These are phyloP conservation scores for Calliphora vomitoria DNA, from an alignment of 2,888 invertebrate species.

Conservation along the genomic window DNA sequence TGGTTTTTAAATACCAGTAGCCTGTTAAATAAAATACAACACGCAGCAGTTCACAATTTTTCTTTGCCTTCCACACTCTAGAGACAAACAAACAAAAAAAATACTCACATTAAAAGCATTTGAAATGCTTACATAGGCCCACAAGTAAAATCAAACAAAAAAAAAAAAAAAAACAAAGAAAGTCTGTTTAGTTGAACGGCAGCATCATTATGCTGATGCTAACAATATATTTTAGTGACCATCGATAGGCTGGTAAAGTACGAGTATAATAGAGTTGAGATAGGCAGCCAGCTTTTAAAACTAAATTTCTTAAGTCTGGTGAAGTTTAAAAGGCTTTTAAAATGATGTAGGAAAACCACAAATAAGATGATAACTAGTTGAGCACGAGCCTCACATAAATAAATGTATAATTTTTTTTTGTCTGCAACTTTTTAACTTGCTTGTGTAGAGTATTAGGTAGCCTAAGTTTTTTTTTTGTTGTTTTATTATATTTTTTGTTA, in stretches of 20 bases:
- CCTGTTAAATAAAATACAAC: constrained; percentile 44
- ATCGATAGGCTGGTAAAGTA: background rate
- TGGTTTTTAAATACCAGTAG: constrained; percentile 63
- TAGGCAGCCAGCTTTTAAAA: background rate
- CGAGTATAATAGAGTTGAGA: background rate
- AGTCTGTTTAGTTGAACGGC: constrained; percentile 8
- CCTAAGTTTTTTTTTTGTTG: background rate
- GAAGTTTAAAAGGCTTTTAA: constrained; percentile 39
- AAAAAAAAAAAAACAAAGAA: background rate
- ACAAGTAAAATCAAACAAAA: constrained; percentile 1
- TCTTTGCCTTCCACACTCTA: background rate
- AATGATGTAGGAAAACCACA: constrained; percentile 42
- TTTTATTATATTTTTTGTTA: too few species aligned
- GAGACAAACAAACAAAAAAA: background rate
- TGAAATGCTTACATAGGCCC: background rate
- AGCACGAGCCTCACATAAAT: constrained; percentile 75
- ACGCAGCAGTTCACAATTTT: constrained; percentile 43
- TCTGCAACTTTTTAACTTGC: constrained; percentile 19
- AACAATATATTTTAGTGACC: background rate
- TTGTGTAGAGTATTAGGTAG: background rate
- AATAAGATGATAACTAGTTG: constrained; percentile 73
- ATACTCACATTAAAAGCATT: background rate
- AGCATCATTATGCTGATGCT: constrained; percentile 38
- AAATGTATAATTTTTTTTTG: constrained; percentile 27
- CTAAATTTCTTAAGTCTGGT: constrained; percentile 38